phyloP scores from a whole-genome alignment of 2,113 vertebrate genomes.

The Oryzias celebensis region DNA sequence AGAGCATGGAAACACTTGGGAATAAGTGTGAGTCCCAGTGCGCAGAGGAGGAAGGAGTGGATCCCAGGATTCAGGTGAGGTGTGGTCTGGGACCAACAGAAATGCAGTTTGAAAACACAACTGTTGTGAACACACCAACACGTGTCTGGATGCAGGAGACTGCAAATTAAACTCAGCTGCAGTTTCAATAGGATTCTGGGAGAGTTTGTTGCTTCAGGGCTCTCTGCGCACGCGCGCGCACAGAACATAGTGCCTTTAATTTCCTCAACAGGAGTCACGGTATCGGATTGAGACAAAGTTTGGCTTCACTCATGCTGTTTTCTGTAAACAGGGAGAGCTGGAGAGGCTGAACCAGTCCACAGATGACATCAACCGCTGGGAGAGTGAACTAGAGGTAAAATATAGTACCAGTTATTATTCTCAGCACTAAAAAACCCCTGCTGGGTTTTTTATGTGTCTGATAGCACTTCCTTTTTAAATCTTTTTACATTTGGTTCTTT shows the following conservation, averaged over 20 bases:
- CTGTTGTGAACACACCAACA: not conserved
- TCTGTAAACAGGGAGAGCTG: conserved; percentile 86
- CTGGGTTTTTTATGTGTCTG: no score
- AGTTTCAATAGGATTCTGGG: no score
- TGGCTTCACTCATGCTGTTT: conserved; percentile 13
- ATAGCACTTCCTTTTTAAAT: no score
- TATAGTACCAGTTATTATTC: not conserved
- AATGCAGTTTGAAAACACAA: not conserved
- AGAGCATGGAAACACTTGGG: conserved; percentile 68
- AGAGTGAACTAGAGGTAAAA: conserved; percentile 94
- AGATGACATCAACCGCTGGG: conserved; percentile 94
- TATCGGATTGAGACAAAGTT: conserved; percentile 4
- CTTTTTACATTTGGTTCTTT: not conserved
- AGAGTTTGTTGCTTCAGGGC: no score
- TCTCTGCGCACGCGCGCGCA: not conserved
- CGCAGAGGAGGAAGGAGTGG: conserved; percentile 84
- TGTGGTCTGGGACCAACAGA: conserved; percentile 15
- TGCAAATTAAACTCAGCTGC: no score
- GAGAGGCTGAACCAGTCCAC: conserved; percentile 98
- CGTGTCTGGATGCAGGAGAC: no score
- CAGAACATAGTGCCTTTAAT: not conserved
- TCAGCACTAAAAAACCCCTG: not conserved
- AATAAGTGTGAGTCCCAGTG: conserved; percentile 54
- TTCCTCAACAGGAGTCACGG: conserved; percentile 26
- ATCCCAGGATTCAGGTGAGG: conserved; percentile 91